Evolutionary conservation across 2,113 vertebrate genomes (phyloP).

Genomic region (Pionites leucogaster): DNA sequence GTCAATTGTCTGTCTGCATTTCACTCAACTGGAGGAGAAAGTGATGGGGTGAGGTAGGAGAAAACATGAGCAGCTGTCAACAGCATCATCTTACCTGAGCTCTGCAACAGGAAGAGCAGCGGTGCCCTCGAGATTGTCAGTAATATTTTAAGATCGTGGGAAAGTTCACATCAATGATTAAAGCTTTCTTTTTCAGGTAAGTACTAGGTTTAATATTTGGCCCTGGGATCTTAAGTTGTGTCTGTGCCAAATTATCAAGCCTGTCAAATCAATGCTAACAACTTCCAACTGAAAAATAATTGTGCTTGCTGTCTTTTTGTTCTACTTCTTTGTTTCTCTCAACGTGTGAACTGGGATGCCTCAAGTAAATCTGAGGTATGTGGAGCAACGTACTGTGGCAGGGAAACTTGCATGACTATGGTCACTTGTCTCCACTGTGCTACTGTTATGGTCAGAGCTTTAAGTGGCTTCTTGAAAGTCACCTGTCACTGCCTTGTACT

Average conservation of each 20-base stretch:
- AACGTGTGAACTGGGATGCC: background rate
- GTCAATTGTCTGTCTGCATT: background rate
- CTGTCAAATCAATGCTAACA: background rate
- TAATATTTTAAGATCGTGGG: background rate
- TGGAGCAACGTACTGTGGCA: background rate
- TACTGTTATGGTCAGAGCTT: background rate
- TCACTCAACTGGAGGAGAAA: background rate
- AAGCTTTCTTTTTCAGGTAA: background rate
- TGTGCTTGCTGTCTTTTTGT: background rate
- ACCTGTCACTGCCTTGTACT: background rate
- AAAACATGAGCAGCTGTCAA: background rate
- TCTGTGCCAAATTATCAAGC: background rate
- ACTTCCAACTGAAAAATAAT: background rate
- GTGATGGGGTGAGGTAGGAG: background rate
- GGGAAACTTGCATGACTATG: background rate
- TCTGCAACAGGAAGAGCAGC: background rate
- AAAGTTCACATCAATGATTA: background rate
- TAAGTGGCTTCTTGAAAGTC: background rate
- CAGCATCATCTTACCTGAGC: background rate
- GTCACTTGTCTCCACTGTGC: background rate
- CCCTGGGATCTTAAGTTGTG: background rate
- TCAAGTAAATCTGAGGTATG: background rate
- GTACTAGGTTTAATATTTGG: background rate
- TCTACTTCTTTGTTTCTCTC: background rate
- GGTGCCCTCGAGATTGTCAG: background rate